Conservation (phyloP, 2,888 invertebrate species). For the Meiosimyza platycephala region DNA sequence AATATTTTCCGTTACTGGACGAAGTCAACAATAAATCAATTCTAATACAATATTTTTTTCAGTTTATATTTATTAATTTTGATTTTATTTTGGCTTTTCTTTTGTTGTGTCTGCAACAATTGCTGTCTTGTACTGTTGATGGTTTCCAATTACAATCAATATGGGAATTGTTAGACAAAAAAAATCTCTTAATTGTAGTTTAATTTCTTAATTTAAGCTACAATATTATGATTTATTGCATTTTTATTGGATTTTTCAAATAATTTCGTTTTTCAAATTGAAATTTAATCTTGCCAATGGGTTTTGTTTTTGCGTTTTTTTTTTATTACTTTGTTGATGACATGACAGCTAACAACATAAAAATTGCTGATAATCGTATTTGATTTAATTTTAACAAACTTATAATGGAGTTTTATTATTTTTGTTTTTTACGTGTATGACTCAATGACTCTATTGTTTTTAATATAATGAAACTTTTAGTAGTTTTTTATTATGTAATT, state of each 20-base stretch:
- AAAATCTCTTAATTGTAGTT: constrained; percentile 5
- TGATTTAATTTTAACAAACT: background rate
- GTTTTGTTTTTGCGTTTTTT: background rate
- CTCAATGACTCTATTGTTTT: too few species aligned
- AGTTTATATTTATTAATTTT: background rate
- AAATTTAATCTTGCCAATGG: background rate
- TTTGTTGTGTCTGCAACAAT: background rate
- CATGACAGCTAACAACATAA: constrained; percentile 10
- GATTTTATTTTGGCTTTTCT: background rate
- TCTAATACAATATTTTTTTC: background rate
- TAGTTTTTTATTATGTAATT: too few species aligned
- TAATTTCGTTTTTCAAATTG: background rate
- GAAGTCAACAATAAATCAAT: background rate
- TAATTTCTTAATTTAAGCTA: constrained; percentile 18
- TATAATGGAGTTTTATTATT: too few species aligned
- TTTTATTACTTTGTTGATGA: background rate
- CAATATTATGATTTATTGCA: constrained; percentile 3
- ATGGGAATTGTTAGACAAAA: background rate
- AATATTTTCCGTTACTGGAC: too few species aligned
- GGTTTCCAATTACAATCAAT: constrained; percentile 19
- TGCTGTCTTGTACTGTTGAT: background rate
- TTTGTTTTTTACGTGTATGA: too few species aligned
- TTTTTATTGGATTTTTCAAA: background rate
- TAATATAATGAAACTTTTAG: too few species aligned
- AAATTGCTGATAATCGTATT: constrained; percentile 22